Conservation (phyloP, 2,888 invertebrate species). For the Dromius quadrimaculatus region DNA sequence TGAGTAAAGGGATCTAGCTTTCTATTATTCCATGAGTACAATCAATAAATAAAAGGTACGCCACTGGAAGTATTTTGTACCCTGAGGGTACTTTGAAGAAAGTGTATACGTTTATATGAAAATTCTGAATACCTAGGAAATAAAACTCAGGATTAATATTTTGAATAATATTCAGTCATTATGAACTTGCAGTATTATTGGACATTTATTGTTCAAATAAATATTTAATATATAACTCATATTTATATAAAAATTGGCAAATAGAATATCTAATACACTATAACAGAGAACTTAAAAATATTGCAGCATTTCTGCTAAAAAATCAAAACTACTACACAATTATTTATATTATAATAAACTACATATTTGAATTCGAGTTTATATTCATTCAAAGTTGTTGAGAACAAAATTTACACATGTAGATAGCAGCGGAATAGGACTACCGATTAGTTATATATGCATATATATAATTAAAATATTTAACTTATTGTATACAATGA, state of each 20-base stretch:
- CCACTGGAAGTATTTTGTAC: slow-evolving; percentile 17
- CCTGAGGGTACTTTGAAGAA: slow-evolving; percentile 29
- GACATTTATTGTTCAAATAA: slow-evolving; percentile 39
- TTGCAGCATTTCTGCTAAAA: slow-evolving; percentile 24
- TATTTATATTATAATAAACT: slow-evolving; percentile 35
- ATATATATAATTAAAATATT: slow-evolving; percentile 33
- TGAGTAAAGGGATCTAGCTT: no score
- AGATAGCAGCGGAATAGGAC: slow-evolving; percentile 29
- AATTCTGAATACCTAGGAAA: slow-evolving; percentile 1
- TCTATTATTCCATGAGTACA: no score
- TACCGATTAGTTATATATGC: slow-evolving; percentile 20
- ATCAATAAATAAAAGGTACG: no score
- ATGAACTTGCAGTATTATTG: slow-evolving; percentile 26
- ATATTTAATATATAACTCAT: slow-evolving; percentile 38
- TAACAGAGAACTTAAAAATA: slow-evolving; percentile 33
- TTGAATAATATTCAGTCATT: slow-evolving; percentile 9
- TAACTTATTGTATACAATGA: slow-evolving; percentile 35
- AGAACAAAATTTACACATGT: slow-evolving; percentile 33
- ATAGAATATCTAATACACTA: slow-evolving; percentile 34
- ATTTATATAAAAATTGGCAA: slow-evolving; percentile 37
- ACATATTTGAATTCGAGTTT: slow-evolving; percentile 36
- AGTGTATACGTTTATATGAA: slow-evolving; percentile 24
- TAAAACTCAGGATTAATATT: background rate
- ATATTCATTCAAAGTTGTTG: slow-evolving; percentile 29
- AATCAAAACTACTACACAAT: slow-evolving; percentile 32